phyloP scores from a whole-genome alignment of 2,888 invertebrate species.

The Biston stratarius region DNA sequence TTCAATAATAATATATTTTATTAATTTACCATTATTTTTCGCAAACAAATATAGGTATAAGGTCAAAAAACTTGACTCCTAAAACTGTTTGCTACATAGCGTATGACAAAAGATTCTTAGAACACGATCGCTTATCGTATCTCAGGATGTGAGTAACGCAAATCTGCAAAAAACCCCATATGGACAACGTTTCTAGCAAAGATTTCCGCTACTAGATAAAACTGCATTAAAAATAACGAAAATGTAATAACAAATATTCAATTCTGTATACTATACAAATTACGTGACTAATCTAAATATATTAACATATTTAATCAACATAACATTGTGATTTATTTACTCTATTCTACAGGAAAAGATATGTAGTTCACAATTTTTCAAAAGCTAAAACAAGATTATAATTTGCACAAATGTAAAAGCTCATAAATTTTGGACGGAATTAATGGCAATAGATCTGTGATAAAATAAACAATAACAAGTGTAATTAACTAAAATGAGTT shows the following conservation, averaged over 20 bases:
- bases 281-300: no score
- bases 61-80: no score
- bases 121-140: slow-evolving; percentile 43
- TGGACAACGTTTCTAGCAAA: slow-evolving; percentile 30
- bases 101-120: slow-evolving; percentile 41
- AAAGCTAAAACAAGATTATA: background rate
- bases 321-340: background rate
- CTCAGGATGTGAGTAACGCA: slow-evolving; percentile 63
- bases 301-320: background rate
- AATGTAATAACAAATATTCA: background rate
- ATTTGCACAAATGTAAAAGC: background rate
- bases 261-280: background rate
- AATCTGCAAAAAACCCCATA: slow-evolving; percentile 46
- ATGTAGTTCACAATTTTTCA: background rate
- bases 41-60: no score
- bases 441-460: slow-evolving; percentile 8
- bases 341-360: slow-evolving; percentile 18
- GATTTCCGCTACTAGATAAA: slow-evolving; percentile 33
- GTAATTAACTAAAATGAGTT: slow-evolving; percentile 15
- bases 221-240: background rate
- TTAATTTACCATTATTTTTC: no score
- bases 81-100: slow-evolving; percentile 14
- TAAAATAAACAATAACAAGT: slow-evolving; percentile 18
- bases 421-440: background rate
- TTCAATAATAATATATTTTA: no score